These are phyloP conservation scores for Lithophane socia DNA, from an alignment of 2,888 invertebrate genomes.

Conservation along the genomic window DNA sequence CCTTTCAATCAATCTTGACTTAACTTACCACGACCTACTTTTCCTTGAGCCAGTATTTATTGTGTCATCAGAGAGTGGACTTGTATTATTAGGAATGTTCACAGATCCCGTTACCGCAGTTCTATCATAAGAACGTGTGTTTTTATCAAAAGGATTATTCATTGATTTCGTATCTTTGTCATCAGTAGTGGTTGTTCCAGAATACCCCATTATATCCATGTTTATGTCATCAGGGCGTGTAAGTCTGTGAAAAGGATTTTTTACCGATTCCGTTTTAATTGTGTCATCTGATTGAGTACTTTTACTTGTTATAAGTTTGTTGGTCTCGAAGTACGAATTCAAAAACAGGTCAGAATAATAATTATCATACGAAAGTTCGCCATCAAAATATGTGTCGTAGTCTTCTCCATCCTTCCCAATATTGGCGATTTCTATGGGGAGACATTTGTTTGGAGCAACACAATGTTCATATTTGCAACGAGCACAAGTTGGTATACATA, in stretches of 20 bases:
- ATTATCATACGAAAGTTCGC: not conserved
- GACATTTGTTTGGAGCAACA: conserved; percentile 42
- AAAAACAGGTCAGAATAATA: not conserved
- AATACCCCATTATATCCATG: conserved; percentile 1
- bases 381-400: not conserved
- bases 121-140: not conserved
- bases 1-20: not conserved
- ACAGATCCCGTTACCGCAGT: not conserved
- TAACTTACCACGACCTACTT: conserved; percentile 33
- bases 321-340: not conserved
- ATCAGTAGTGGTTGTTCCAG: conserved; percentile 2
- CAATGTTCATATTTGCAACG: conserved; percentile 27
- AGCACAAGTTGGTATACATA: conserved; percentile 46
- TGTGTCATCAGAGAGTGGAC: not conserved
- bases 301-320: not conserved
- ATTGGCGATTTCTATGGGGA: not conserved
- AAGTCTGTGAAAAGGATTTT: not conserved
- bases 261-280: conserved; percentile 4
- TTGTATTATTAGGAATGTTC: not conserved
- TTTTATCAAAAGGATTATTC: not conserved
- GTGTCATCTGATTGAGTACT: not conserved
- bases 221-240: not conserved
- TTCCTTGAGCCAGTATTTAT: not conserved
- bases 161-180: not conserved
- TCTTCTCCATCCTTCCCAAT: too few relatives aligned